Percentiles rank a stretch among this genome's conserved stretches.
These are phyloP conservation scores for Hemicordylus capensis DNA, from an alignment of 2,113 vertebrate genomes.

Conservation along the genomic window DNA sequence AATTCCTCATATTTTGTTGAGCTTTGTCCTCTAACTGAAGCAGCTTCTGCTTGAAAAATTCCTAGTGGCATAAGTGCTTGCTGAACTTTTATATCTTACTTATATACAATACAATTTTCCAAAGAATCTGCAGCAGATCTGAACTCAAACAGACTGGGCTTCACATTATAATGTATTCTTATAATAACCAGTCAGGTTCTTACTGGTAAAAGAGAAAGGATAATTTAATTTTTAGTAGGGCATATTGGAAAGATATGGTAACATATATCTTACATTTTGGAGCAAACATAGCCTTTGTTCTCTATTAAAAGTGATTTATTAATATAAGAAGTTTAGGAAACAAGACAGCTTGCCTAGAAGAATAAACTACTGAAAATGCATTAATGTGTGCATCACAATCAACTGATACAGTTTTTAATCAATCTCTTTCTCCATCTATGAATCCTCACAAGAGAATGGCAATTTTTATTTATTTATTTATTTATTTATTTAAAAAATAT, in stretches of 20 bases:
- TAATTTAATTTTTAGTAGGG: background rate
- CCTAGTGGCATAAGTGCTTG: conserved; percentile 26
- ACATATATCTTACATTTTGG: background rate
- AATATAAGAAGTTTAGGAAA: conserved; percentile 2
- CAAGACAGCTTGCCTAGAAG: background rate
- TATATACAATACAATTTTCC: conserved; percentile 18
- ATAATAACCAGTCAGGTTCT: background rate
- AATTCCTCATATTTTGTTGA: conserved; percentile 56
- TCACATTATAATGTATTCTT: background rate
- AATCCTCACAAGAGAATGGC: background rate
- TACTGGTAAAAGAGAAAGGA: background rate
- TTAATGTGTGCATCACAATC: background rate
- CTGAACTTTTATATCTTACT: conserved; percentile 1
- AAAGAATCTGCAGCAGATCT: conserved; percentile 4
- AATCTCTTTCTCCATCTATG: background rate
- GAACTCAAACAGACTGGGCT: background rate
- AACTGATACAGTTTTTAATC: background rate
- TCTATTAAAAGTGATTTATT: background rate
- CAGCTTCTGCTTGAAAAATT: conserved; percentile 47
- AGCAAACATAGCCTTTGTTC: background rate
- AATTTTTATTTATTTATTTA: no score
- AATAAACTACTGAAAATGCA: background rate
- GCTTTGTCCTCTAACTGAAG: conserved; percentile 38
- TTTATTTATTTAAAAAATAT: background rate
- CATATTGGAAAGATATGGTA: background rate